Evolutionary conservation across 2,888 invertebrate species (phyloP).

Genomic region (Chaitophorus viminalis): DNA sequence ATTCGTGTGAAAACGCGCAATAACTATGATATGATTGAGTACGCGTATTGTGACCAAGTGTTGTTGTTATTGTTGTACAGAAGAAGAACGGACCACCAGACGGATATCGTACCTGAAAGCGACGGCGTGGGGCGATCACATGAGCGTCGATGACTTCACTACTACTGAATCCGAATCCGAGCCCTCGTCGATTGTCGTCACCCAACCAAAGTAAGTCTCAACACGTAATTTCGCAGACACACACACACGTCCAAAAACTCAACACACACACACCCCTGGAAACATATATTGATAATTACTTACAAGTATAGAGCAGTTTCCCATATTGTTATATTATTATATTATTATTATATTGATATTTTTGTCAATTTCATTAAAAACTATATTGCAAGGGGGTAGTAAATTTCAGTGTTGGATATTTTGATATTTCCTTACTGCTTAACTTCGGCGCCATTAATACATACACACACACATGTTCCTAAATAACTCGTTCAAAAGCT

Average conservation of each 20-base stretch:
- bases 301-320: too few relatives aligned
- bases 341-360: too few relatives aligned
- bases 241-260: not conserved
- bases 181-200: constrained; percentile 4
- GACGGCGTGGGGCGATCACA: constrained; percentile 80
- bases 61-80: constrained; percentile 67
- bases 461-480: not conserved
- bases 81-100: constrained; percentile 87
- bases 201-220: constrained; percentile 42
- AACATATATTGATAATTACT: too few relatives aligned
- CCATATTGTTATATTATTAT: too few relatives aligned
- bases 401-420: too few relatives aligned
- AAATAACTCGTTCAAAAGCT: not conserved
- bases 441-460: not conserved
- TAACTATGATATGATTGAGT: not conserved
- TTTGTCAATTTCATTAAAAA: too few relatives aligned
- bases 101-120: constrained; percentile 95
- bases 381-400: too few relatives aligned
- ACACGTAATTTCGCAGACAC: not conserved
- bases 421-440: too few relatives aligned
- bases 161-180: constrained; percentile 73
- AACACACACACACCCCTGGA: not conserved
- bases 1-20: not conserved
- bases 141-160: constrained; percentile 79
- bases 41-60: constrained; percentile 1